phyloP scores from a whole-genome alignment of 2,888 invertebrate genomes.

The Phortica magna region DNA sequence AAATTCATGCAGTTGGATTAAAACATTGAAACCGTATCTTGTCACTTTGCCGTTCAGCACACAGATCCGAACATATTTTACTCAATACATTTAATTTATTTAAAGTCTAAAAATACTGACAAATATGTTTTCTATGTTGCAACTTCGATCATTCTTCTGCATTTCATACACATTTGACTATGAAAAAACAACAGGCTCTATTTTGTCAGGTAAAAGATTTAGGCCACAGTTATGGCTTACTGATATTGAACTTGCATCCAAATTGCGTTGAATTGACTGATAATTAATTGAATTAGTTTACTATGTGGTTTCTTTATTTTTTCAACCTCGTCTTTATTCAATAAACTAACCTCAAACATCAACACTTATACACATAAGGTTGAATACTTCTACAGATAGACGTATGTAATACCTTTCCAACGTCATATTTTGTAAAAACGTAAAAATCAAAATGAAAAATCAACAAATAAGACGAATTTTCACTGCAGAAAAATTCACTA shows the following conservation, averaged over 20 bases:
- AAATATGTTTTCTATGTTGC: constrained; percentile 25
- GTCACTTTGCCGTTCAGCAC: too few species aligned
- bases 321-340: neutral
- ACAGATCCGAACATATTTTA: neutral
- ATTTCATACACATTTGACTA: constrained; percentile 40
- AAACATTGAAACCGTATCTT: too few species aligned
- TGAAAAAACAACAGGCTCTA: constrained; percentile 71
- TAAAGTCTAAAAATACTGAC: constrained; percentile 11
- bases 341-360: constrained; percentile 17
- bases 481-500: constrained; percentile 33
- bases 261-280: constrained; percentile 39
- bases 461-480: constrained; percentile 22
- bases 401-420: neutral
- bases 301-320: neutral
- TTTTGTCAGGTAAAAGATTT: constrained; percentile 78
- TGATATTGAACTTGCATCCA: constrained; percentile 30
- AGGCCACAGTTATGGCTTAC: constrained; percentile 13
- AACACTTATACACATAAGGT: neutral
- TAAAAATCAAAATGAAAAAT: neutral
- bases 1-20: too few species aligned
- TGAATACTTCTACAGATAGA: constrained; percentile 3
- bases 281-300: constrained; percentile 51
- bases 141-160: constrained; percentile 25
- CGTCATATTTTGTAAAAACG: constrained; percentile 6
- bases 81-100: neutral